Base-by-base conservation (phyloP, 2,797 vertebrate species). In the Philypnodon macrostomus region DNA sequence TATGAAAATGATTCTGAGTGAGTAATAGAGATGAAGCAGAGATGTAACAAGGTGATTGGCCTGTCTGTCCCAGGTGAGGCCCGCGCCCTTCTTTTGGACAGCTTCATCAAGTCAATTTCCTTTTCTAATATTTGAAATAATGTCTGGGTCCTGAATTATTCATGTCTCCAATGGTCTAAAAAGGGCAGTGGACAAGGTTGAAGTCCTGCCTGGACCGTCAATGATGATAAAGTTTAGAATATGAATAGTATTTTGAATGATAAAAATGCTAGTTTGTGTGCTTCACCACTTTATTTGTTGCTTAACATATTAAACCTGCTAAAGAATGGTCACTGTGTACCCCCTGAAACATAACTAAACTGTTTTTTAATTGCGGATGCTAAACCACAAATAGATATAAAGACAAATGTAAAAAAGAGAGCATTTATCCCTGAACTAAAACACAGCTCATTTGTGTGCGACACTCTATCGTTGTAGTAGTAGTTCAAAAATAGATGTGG, bases 91-190 rank as follows among this genome's bases (percentile, higher is more conserved):
- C 18, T 58, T 69, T 49, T 31, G 13, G 41, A 58, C 9, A 21
- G 41, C 29, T 35, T 78, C 53, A 66, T 71, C 67, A 81, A 78
- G 68, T 74, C 68, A 50, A 75, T 83, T 85, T 79, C 74, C 65
- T 67, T 73, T 75, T 73, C 64, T 70, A 70, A 82, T 82, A 81
- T 85, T 78, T 72, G 73, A 75, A 80, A 80, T 81, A 80, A 82
- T 71, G 69, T 75, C 77, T 67, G 31, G 0, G 16, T 35, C 19
- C 63, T 84, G 47, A 75, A 85, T 83, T 79, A 75, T 84, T 77
- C 66, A 85, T 80, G 58, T 58, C 15, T 72, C 56, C 60, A 27
- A 24, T 53, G 54, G 57, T 48, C 63, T 49, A 46, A 16, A 54
- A 32, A 34, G 48, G 47, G 30, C 31, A 26, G 23, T 35, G 47